Evolutionary conservation across 1,140 invertebrate genomes (phyloP).

Genomic region (Cotesia vestalis): DNA sequence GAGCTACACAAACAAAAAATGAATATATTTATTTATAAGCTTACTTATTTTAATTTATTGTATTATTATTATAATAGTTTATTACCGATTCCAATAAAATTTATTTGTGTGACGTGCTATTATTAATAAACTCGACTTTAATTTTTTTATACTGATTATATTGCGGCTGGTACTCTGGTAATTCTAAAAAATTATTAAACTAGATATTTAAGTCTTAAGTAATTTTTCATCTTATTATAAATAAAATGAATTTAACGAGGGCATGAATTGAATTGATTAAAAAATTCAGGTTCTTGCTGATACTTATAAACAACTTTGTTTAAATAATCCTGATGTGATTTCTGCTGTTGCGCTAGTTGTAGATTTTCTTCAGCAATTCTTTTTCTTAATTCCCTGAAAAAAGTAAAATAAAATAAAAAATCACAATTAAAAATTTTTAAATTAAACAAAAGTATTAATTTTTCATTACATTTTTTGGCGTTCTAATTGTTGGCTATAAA

Average conservation of each 20-base stretch:
- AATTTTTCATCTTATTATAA: too few relatives aligned
- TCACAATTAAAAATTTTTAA: constrained; percentile 4
- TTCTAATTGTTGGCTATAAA: constrained; percentile 49
- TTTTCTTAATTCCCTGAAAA: constrained; percentile 67
- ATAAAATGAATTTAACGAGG: constrained; percentile 67
- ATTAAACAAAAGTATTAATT: constrained; percentile 34
- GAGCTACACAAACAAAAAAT: too few relatives aligned
- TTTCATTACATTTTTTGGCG: constrained; percentile 50
- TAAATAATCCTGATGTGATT: constrained; percentile 70
- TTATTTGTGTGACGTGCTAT: too few relatives aligned
- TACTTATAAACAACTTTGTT: constrained; percentile 75
- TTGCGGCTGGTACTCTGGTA: too few relatives aligned
- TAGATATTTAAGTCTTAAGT: too few relatives aligned
- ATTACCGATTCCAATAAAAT: too few relatives aligned
- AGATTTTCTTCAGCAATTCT: constrained; percentile 72
- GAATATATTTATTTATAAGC: too few relatives aligned
- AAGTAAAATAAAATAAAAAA: constrained; percentile 21
- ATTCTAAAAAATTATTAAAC: too few relatives aligned
- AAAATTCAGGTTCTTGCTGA: constrained; percentile 74
- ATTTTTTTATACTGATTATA: too few relatives aligned
- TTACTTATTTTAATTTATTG: too few relatives aligned
- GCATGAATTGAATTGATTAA: constrained; percentile 80
- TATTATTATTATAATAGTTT: too few relatives aligned
- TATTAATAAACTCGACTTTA: too few relatives aligned
- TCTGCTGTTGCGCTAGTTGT: constrained; percentile 73